A percentile compares a stretch with the other conserved stretches of the same genome.
Evolutionary conservation across 23 tunicate genomes (phyloP).

Genomic region (Diplosoma virens): DNA sequence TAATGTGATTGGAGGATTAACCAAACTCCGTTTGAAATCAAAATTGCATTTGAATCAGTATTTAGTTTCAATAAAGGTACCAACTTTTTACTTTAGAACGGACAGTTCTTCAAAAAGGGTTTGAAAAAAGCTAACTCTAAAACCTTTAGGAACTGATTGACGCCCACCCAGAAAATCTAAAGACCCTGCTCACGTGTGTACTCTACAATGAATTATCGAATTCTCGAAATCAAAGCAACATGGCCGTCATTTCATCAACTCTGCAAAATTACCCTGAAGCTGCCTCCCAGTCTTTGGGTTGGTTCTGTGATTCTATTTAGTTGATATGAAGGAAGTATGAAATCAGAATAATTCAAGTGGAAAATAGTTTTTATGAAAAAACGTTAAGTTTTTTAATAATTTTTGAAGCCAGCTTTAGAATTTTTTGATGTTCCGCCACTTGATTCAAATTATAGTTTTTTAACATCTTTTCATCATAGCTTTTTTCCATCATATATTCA

Average conservation of each 20-base stretch:
- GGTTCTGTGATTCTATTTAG: too few species aligned
- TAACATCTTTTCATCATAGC: too few species aligned
- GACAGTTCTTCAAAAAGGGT: background rate
- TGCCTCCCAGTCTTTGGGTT: slow-evolving; percentile 69
- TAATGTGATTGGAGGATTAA: slow-evolving; percentile 51
- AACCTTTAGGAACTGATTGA: slow-evolving; percentile 57
- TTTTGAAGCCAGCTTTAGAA: too few species aligned
- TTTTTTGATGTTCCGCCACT: too few species aligned
- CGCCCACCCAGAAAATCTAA: slow-evolving; percentile 61
- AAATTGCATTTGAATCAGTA: slow-evolving; percentile 50
- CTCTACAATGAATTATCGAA: slow-evolving; percentile 85
- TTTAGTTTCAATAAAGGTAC: slow-evolving; percentile 50
- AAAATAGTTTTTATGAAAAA: too few species aligned
- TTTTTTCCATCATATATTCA: too few species aligned
- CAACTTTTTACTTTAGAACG: background rate
- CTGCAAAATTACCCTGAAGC: slow-evolving; percentile 63
- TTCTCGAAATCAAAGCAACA: slow-evolving; percentile 76
- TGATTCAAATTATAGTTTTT: too few species aligned
- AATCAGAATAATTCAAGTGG: too few species aligned
- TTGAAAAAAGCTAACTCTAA: too few species aligned
- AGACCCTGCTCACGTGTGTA: slow-evolving; percentile 72
- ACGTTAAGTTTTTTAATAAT: too few species aligned
- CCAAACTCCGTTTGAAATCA: slow-evolving; percentile 60
- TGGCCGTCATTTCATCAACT: slow-evolving; percentile 67
- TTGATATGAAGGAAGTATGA: too few species aligned